Evolutionary conservation across 2,797 vertebrate species (phyloP), one percentile per base, ranked within the genome.

Genomic region (Allobates femoralis): DNA sequence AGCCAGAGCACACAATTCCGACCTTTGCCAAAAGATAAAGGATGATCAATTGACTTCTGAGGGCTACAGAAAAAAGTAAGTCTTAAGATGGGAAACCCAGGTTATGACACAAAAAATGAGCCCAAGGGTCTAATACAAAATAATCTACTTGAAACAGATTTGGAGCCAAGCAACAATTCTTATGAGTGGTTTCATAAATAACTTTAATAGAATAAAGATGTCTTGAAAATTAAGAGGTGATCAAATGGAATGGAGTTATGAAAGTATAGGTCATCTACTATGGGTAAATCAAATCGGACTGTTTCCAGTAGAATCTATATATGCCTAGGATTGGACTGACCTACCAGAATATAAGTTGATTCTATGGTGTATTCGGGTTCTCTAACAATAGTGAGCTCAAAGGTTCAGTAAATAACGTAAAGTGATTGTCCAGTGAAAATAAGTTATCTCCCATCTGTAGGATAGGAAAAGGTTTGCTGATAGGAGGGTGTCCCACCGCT

Each of bases 41-140:
- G 96, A 95, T 32, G 83, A 89, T 86, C 94, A 92, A 51, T 87
- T 96, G 90, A 94, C 94, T n/a, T 90, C 93, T 0, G 93, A 95
- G 0, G 96, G 97, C 91, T 95, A 96, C 77, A 94, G 93, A 74
- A 92, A 93, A 89, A 97, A 96, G 96, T 96, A 86, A 92, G 93
- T 85, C 2, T 32, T 30, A 62, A 21, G 3, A 28, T 30, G 1
- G n/a, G n/a, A n/a, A n/a, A n/a, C n/a, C n/a, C n/a, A n/a, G n/a
- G n/a, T 60, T 15, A 32, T n/a, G 10, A 15, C 18, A 26, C 1
- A 75, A 51, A 73, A 75, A 75, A 6, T 2, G 23, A 56, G 18
- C 41, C 41, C 41, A 46, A 46, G 41, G 5, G 41, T 46, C 41
- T 46, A 46, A 46, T 46, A 46, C 7, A 46, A 46, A 46, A 46